Evolutionary conservation across 1,140 invertebrate genomes (phyloP).

Genomic region (Gonatopus flavifemur): DNA sequence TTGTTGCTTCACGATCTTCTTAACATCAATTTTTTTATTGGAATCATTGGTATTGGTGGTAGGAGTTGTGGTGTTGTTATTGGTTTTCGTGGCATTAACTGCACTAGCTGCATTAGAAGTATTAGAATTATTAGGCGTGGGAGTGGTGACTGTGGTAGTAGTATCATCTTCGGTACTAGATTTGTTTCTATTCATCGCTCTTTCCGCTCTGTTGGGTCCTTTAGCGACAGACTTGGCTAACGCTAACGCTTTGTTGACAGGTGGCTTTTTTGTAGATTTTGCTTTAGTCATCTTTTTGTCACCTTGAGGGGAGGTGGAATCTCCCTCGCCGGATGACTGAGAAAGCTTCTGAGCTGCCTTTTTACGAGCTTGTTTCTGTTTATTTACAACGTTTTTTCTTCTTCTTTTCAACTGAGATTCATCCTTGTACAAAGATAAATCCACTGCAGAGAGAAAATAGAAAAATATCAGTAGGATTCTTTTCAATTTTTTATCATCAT

Average conservation of each 20-base stretch:
- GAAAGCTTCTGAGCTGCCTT: slow-evolving; percentile 32
- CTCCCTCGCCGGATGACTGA: slow-evolving; percentile 27
- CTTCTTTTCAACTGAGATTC: slow-evolving; percentile 77
- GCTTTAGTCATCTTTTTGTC: slow-evolving; percentile 36
- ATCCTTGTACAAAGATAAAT: slow-evolving; percentile 76
- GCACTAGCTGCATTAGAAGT: slow-evolving; percentile 11
- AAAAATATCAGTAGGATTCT: slow-evolving; percentile 6
- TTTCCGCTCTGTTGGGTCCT: slow-evolving; percentile 49
- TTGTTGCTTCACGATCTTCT: slow-evolving; percentile 27
- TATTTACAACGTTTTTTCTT: slow-evolving; percentile 42
- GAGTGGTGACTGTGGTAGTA: slow-evolving; percentile 15
- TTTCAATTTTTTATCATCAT: neutral
- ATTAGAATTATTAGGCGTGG: slow-evolving; percentile 13
- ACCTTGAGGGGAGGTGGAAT: slow-evolving; percentile 21
- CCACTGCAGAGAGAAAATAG: slow-evolving; percentile 63
- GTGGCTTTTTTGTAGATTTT: slow-evolving; percentile 41
- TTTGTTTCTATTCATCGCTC: slow-evolving; percentile 45
- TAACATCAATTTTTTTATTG: slow-evolving; percentile 23
- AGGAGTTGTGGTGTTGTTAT: slow-evolving; percentile 9
- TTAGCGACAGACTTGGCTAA: slow-evolving; percentile 49
- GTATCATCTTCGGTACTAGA: slow-evolving; percentile 20
- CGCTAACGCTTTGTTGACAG: slow-evolving; percentile 41
- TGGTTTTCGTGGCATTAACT: slow-evolving; percentile 8
- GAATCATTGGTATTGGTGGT: slow-evolving; percentile 8
- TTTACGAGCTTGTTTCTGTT: slow-evolving; percentile 46